Base-by-base conservation (phyloP, 1,140 invertebrate genomes). In the Chrysoperla carnea region DNA sequence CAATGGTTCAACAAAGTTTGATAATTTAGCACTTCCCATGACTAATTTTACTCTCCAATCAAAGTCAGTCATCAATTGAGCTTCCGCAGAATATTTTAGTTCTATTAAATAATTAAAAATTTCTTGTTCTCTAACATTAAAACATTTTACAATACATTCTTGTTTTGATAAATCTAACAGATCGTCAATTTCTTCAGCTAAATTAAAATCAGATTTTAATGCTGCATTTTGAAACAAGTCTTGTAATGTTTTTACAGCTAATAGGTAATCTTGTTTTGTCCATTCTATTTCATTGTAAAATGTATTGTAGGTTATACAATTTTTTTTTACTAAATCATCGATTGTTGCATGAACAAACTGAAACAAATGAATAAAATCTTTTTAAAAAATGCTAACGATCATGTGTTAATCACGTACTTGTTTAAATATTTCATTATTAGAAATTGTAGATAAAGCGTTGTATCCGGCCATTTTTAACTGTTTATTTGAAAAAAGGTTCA, bases 291-390 rank as follows among this genome's bases (percentile, higher is more conserved):
- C 52, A 31, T 38, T 38, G 42, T 42, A 47, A 28, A 46, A 51
- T 27, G 41, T 50, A 37, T 46, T 49, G 23, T 39, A 46, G 44
- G 45, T 45, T n/a, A 38, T 17, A 12, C 39, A 31, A 46, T 44
- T 42, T 44, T 45, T 50, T 9, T 40, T 43, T n/a, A 48, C 29
- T 39, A 57, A 42, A 44, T 55, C 51, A 41, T 58, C 52, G 8
- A 57, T 38, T 38, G 52, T 56, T 37, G 51, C 45, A 44, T 59
- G 53, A 12, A 59, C 28, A 49, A 59, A 59, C 57, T 59, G 38
- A 40, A 57, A 55, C 28, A 8, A 27, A 31, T 8, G 39, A 23
- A 23, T 3, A 3, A 23, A 23, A 23, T 3, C 2, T 23, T 29
- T 31, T 41, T 6, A 15, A 15, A 31, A 23, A 29, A 31, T 12